Evolutionary conservation across 2,797 vertebrate genomes (phyloP), one percentile per base, ranked within the genome.

Genomic region (Eulemur rubriventer): DNA sequence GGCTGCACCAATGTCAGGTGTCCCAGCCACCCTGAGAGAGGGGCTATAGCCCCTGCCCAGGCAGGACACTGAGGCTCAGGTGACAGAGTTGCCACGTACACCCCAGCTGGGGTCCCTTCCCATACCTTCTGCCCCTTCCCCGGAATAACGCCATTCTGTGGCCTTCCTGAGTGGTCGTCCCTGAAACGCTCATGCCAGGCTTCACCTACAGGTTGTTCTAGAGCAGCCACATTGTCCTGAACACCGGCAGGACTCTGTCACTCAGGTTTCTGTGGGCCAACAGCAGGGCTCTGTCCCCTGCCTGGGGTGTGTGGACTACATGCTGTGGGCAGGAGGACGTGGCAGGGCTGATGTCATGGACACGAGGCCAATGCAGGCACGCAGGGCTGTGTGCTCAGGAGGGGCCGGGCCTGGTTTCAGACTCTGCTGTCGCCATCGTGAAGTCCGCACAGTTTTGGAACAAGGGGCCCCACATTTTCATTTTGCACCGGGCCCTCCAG

Each of bases 181-280:
- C 75, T 52, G 43, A 73, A 33, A 46, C 30, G 30, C 46, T 76
- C 75, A 55, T 2, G 0, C 50, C 13, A 26, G 50, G 22, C n/a
- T 79, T 55, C n/a, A 16, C 63, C n/a, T 1, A 0, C n/a, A 38
- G 46, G 22, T 10, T 30, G 16, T 52, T 1, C 16, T 52, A n/a
- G 46, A 85, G 26, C 65, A 69, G 48, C n/a, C 46, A 0, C 24
- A 0, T 7, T 0, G 43, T 18, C 48, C 83, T 52, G 24, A 52
- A 28, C n/a, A 16, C 26, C 8, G 63, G 48, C 10, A 0, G 48
- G 18, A 5, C 13, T 4, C 26, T 41, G 18, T 38, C 41, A 0
- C 30, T 48, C 12, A 5, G 59, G 41, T 65, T 28, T 16, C 80
- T 43, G 76, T 2, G 1, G 4, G 22, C 76, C 50, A 55, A 55